Base-by-base conservation (phyloP, 2,888 invertebrate species). In the Gryllus longicercus region DNA sequence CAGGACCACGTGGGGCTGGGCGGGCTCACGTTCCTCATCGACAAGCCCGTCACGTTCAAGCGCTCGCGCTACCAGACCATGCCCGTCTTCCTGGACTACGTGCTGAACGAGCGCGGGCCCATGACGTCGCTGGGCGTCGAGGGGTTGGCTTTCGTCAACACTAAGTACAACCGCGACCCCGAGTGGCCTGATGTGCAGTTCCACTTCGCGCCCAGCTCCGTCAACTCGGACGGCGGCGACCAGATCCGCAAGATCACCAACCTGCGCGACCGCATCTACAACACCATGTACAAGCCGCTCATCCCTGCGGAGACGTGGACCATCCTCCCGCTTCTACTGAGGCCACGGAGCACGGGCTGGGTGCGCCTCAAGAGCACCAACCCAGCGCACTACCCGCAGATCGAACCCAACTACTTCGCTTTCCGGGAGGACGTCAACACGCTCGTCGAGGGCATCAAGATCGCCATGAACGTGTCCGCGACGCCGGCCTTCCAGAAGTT, bases 321-420 rank as follows among this genome's bases (percentile, higher is more conserved):
- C 0, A 94, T 96, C 82, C 87, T 95, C 50, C 95, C 96, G 0
- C 87, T 96, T 5, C 86, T 96, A 1, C 87, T 98, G 83, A 90
- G 98, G 11, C 96, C 98, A 0, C 93, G 92, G 85, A 97, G 97
- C 85, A 91, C 92, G 0, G 99, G 99, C 0, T 93, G 93, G 91
- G 89, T 99, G n/a, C 92, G 93, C 79, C 87, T 99, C 23, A 92
- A 92, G 83, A 95, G 94, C 78, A 90, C 89, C 74, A 94, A 97
- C 86, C 97, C 97, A 0, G 89, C 92, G 83, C 92, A 94, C 1
- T 92, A 94, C 82, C 98, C 97, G 0, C 91, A 93, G 18, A 93
- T 98, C 80, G 94, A 95, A 85, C 97, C 98, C 0, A 97, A 98
- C 86, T 98, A 98, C 86, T 94, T 98, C 85, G 92, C 95, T 0